Evolutionary conservation across 2,113 vertebrate species (phyloP), one percentile per base, ranked within the genome.

Genomic region (Fulmarus glacialis): DNA sequence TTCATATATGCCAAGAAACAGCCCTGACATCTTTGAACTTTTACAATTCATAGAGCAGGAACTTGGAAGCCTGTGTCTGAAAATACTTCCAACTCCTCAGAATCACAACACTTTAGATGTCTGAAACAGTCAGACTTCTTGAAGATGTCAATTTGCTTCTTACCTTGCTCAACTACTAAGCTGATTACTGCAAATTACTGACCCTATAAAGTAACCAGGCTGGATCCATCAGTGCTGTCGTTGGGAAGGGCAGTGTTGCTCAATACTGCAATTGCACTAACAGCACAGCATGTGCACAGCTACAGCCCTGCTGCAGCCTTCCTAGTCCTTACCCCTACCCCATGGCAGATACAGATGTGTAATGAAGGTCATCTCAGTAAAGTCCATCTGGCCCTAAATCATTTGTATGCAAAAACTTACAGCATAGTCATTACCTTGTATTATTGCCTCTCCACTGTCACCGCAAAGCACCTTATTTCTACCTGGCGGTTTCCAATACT

Each of bases 111-210:
- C 47, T 89, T 87, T 22, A 62, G n/a, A 62, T 48, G 27, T n/a
- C 34, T 86, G 50, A 85, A 94, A 82, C 10, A 75, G 32, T 24
- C 60, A 42, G 23, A 32, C 53, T 50, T 89, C 58, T 73, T 50
- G 3, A 90, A 96, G 48, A 73, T 30, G 30, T 45, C 72, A 63
- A 10, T 84, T 88, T 78, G 23, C 40, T 59, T 82, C 68, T 89
- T 87, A 64, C 53, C 48, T 91, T 95, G 47, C 91, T 88, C 85
- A 83, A 19, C 75, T 62, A 5, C 74, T 93, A 75, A 90, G 34
- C 56, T 67, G 85, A 79, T 92, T 87, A 29, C 70, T 73, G 77
- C 70, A 82, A 86, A 78, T 92, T 78, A 91, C 79, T 91, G 87
- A 96, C 67, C 87, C 38, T 79, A 6, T 58, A 89, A 86, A 79